Conservation (phyloP, 1,140 invertebrate species). For the Drosophila guanche region DNA sequence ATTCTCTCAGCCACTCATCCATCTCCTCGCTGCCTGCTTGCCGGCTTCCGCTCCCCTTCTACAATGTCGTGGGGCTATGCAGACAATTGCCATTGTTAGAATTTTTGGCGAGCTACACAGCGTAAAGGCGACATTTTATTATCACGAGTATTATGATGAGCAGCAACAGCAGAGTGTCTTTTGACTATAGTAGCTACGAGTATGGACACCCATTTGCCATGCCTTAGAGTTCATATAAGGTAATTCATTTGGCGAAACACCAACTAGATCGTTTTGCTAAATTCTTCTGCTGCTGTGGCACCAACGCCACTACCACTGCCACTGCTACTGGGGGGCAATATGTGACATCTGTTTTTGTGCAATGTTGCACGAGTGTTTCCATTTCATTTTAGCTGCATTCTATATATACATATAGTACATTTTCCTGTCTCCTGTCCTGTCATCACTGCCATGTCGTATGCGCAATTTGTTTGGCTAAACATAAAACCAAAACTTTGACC, state of each 20-base stretch:
- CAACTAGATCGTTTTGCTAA: too few relatives aligned
- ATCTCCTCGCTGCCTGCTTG: constrained; percentile 22
- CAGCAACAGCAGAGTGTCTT: constrained; percentile 48
- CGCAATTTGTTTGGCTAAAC: constrained; percentile 54
- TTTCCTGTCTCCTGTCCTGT: too few relatives aligned
- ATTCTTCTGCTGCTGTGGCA: too few relatives aligned
- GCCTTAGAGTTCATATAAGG: constrained; percentile 55
- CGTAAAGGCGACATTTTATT: constrained; percentile 53
- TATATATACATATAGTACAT: too few relatives aligned
- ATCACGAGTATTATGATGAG: constrained; percentile 68
- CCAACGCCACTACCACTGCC: too few relatives aligned
- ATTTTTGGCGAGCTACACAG: not conserved
- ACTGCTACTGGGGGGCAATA: too few relatives aligned
- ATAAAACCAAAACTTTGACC: not conserved
- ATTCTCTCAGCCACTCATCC: constrained; percentile 36
- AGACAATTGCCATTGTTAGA: constrained; percentile 74
- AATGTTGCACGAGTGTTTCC: constrained; percentile 2
- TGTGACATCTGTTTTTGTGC: constrained; percentile 65
- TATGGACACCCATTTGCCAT: constrained; percentile 11
- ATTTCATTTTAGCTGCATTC: too few relatives aligned
- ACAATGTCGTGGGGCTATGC: constrained; percentile 48
- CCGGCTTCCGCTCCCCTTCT: constrained; percentile 3
- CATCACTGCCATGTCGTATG: constrained; percentile 31
- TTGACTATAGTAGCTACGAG: not conserved
- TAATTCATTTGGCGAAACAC: constrained; percentile 56